Percentiles rank a stretch among this genome's conserved stretches.
phyloP scores from a whole-genome alignment of 2,797 vertebrate species.

The Sebastes melanostomus region DNA sequence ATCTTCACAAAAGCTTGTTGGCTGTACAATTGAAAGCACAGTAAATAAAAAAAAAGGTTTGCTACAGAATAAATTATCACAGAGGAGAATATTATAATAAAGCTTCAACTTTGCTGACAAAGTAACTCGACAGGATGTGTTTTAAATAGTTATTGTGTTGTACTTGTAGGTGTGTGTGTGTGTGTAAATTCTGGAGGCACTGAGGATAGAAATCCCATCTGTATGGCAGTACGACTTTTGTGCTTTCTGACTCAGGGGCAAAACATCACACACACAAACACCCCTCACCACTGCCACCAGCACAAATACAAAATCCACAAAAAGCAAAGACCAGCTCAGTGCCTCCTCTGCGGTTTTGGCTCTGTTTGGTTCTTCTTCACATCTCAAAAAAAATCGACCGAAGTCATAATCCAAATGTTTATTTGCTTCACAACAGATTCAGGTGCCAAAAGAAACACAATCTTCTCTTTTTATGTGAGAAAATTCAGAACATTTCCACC shows the following conservation, averaged over 20 bases:
- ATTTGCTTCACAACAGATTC: slow-evolving; percentile 9
- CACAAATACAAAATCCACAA: slow-evolving; percentile 15
- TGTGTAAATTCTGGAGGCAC: slow-evolving; percentile 4
- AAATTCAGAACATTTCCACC: slow-evolving; percentile 1
- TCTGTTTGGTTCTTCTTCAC: slow-evolving; percentile 7
- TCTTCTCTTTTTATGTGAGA: slow-evolving; percentile 4
- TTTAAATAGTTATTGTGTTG: not conserved
- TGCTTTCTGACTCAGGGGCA: slow-evolving; percentile 24
- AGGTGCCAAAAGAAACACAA: slow-evolving; percentile 9
- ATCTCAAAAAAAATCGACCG: not conserved
- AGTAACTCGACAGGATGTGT: not conserved
- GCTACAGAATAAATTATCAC: not conserved
- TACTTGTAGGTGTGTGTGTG: not conserved
- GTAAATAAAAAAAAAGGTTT: not conserved
- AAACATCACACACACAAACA: not conserved
- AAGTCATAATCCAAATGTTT: slow-evolving; percentile 8
- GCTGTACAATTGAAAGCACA: not conserved
- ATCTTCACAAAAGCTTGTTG: slow-evolving; percentile 5
- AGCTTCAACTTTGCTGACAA: not conserved
- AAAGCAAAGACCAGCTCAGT: not conserved
- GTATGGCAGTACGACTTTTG: not conserved
- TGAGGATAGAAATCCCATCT: slow-evolving; percentile 35
- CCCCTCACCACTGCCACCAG: not conserved
- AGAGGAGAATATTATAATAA: not conserved
- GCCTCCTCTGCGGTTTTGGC: not conserved